These are phyloP conservation scores for Lithobates sylvaticus DNA, from an alignment of 2,797 vertebrate species.

Conservation along the genomic window DNA sequence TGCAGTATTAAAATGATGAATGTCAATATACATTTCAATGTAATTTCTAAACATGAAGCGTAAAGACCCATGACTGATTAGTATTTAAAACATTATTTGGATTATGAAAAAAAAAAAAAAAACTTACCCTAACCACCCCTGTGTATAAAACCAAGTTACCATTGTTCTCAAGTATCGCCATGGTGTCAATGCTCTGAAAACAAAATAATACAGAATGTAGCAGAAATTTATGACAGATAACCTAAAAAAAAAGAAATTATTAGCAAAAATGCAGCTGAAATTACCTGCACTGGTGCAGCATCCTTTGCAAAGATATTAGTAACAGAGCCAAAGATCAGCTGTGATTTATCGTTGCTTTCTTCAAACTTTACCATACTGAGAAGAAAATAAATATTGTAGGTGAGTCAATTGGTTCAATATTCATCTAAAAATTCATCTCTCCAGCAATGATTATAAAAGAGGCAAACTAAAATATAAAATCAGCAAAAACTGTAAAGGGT, in stretches of 20 bases:
- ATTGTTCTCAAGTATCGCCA: slow-evolving; percentile 91
- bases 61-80: neutral
- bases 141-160: slow-evolving; percentile 95
- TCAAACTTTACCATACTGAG: slow-evolving; percentile 94
- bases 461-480: too few species aligned
- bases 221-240: neutral
- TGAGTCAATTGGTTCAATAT: neutral
- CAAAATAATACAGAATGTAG: slow-evolving; percentile 33
- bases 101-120: neutral
- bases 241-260: too few species aligned
- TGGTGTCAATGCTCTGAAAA: slow-evolving; percentile 84
- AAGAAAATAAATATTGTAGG: neutral
- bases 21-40: too few species aligned
- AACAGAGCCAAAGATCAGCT: slow-evolving; percentile 91
- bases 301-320: slow-evolving; percentile 91
- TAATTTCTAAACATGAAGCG: neutral
- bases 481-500: too few species aligned
- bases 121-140: slow-evolving; percentile 87
- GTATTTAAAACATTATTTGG: neutral
- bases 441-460: too few species aligned
- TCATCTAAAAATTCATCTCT: neutral
- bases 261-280: neutral
- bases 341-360: slow-evolving; percentile 90
- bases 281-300: slow-evolving; percentile 89
- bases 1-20: slow-evolving; percentile 64